Conservation (phyloP, 2,113 vertebrate species). For the Phalacrocorax carbo region DNA sequence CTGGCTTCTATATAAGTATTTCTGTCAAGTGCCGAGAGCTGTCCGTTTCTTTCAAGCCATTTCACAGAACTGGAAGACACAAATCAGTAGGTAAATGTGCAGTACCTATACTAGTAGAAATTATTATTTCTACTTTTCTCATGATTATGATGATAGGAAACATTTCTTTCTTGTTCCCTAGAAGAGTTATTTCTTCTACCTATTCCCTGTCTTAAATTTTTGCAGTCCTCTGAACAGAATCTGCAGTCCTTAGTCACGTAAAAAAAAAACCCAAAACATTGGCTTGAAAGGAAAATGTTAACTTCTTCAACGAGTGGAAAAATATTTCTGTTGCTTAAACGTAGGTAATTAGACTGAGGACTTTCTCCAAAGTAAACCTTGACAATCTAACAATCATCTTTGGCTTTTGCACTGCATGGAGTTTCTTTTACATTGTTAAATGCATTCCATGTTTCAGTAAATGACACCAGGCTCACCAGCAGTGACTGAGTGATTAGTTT, state of each 20-base stretch:
- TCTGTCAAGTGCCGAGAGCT: not conserved
- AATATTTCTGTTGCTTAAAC: slow-evolving; percentile 60
- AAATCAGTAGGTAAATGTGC: not conserved
- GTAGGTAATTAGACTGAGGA: slow-evolving; percentile 61
- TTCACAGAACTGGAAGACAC: not conserved
- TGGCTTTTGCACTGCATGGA: slow-evolving; percentile 51
- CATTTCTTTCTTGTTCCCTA: not conserved
- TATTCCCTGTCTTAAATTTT: not conserved
- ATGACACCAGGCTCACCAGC: slow-evolving; percentile 73
- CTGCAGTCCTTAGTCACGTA: not conserved
- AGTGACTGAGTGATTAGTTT: slow-evolving; percentile 74
- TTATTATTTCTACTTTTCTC: not conserved
- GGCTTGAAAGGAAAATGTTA: slow-evolving; percentile 50
- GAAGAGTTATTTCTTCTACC: not conserved
- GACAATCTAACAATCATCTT: slow-evolving; percentile 69
- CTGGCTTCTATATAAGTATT: not conserved
- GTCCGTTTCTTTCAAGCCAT: not conserved
- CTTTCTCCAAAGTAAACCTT: slow-evolving; percentile 68
- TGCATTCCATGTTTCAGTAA: slow-evolving; percentile 72
- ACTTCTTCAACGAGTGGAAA: slow-evolving; percentile 45
- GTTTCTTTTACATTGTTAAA: slow-evolving; percentile 71
- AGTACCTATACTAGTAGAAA: not conserved
- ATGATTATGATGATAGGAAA: not conserved
- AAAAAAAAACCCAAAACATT: not conserved
- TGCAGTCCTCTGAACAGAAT: not conserved